These are phyloP conservation scores for Etheostoma perlongum DNA, from an alignment of 2,797 vertebrate species.

Conservation along the genomic window DNA sequence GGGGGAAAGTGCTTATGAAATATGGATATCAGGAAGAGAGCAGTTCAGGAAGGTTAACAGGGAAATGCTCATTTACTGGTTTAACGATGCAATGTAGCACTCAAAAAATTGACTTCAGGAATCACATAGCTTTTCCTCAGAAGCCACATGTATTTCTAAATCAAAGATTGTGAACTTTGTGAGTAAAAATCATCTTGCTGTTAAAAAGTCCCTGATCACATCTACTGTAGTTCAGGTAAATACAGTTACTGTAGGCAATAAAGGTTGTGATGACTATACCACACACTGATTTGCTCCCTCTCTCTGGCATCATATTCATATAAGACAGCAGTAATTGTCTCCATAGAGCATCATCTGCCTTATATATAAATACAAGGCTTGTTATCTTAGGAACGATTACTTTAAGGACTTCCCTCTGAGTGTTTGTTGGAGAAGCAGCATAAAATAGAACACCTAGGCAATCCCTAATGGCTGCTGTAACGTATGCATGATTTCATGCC, in stretches of 20 bases:
- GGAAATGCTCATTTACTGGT: conserved; percentile 65
- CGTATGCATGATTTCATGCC: conserved; percentile 82
- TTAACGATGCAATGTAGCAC: conserved; percentile 49
- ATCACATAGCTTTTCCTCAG: conserved; percentile 9
- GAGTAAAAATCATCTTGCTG: conserved; percentile 2
- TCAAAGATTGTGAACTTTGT: not conserved
- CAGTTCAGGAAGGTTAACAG: conserved; percentile 63
- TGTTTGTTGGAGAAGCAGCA: conserved; percentile 61
- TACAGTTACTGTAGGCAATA: conserved; percentile 7
- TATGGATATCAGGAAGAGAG: conserved; percentile 75
- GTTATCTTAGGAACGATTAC: conserved; percentile 52
- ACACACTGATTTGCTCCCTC: conserved; percentile 15
- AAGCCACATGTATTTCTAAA: not conserved
- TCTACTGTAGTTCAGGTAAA: conserved; percentile 9
- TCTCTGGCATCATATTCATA: conserved; percentile 30
- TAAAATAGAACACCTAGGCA: conserved; percentile 78
- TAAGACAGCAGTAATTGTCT: conserved; percentile 45
- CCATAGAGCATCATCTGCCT: conserved; percentile 40
- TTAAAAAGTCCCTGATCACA: conserved; percentile 8
- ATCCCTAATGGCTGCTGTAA: conserved; percentile 81
- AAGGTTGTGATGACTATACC: conserved; percentile 6
- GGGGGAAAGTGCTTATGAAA: conserved; percentile 78
- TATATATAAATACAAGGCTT: conserved; percentile 54
- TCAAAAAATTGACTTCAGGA: conserved; percentile 10
- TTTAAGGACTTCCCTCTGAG: conserved; percentile 57